Base-by-base conservation (phyloP, 2,888 invertebrate species). In the Phymatocera aterrima region DNA sequence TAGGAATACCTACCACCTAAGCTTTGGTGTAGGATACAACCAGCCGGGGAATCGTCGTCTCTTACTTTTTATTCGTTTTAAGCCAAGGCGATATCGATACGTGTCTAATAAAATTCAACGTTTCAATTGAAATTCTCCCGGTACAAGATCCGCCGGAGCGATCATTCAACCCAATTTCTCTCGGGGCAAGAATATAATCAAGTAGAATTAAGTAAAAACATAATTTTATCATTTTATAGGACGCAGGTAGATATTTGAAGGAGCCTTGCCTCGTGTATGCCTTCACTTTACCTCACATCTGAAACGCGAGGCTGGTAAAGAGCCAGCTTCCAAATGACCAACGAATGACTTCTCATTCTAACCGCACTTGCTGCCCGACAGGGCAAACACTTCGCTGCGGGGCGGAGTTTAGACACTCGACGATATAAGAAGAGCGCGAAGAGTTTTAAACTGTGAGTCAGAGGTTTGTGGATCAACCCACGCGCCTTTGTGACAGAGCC, bases 71-170 rank as follows among this genome's bases (percentile, higher is more conserved):
- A 40, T 24, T 15, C 1, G n/a, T 5, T 46, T 43, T 43, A 40
- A 40, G 18, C 65, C 68, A 21, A 1, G 15, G 28, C 12, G 57
- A 24, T 28, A 28, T 57, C 57, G 57, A 68, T 24, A 68, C 6
- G n/a, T n/a, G n/a, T 43, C 15, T 21, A 21, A 46, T 68, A 43
- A 68, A 68, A 18, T 68, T 28, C 24, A 2, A 68, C 68, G 68
- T 68, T 68, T 68, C 68, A 68, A 68, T 68, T 34, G 4, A n/a
- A n/a, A n/a, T n/a, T n/a, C n/a, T n/a, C 64, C 64, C 21, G 34
- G 21, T 8, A 15, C 34, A 18, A 64, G n/a, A 5, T 10, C 24
- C 21, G 21, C 28, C 15, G 28, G 3, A 10, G 3, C 57, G 1
- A 57, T 46, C 46, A 46, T 15, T 3, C 24, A 21, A 24, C 24